Evolutionary conservation across 2,888 invertebrate species (phyloP), one percentile per base, ranked within the genome.

Genomic region (Flexamia atlantica): DNA sequence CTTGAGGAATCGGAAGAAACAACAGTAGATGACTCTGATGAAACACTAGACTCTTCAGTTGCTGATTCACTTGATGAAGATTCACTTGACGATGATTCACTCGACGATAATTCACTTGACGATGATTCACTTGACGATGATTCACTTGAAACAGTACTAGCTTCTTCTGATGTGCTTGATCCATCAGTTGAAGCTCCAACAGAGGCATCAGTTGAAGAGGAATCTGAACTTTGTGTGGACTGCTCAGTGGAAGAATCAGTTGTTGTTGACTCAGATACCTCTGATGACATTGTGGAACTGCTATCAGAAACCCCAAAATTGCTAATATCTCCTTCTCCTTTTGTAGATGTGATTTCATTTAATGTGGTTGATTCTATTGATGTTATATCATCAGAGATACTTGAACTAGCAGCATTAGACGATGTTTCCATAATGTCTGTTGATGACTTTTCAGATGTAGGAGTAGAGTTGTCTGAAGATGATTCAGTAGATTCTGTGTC

Each of bases 401-500:
- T 76, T 64, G 30, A 64, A 30, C 64, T 64, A 10, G 25, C 17
- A 20, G 14, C 28, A 36, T 70, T 28, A 14, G 79, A 32, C 14
- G 72, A 53, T 25, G 28, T 32, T 23, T 32, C 80, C 20, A 57
- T 72, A 57, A 12, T 30, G 3, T 28, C 64, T 28, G 80, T 82
- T 50, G 84, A 74, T 12, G 85, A 84, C 9, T 76, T 28, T 79
- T 84, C 85, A 32, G 85, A 84, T 42, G 36, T 76, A 30, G 83
- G 79, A 60, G 74, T 82, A 20, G 83, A 74, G 23, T 40, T 81
- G 3, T 83, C 81, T 50, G 53, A 83, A 14, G 86, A 83, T 10
- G 72, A 64, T 64, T 87, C 86, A 64, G 86, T 84, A n/a, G 86
- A 72, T n/a, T 53, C 84, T 46, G 79, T 36, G 23, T 57, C 17